Conservation (phyloP, 2,797 vertebrate genomes). For the Dendrocincla fuliginosa region DNA sequence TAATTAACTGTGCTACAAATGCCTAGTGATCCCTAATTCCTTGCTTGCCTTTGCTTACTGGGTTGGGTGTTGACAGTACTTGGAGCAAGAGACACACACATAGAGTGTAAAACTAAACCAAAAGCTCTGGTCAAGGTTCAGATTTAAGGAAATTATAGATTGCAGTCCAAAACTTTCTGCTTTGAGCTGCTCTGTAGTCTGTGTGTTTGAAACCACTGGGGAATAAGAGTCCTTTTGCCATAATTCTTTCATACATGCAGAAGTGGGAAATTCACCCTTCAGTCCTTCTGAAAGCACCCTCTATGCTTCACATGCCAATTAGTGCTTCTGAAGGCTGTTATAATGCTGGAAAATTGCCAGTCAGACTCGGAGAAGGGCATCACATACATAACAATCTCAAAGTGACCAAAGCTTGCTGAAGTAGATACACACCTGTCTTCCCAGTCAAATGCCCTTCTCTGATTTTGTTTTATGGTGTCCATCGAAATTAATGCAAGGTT, state of each 20-base stretch:
- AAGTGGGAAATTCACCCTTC: neutral
- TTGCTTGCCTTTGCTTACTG: constrained; percentile 11
- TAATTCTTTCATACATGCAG: neutral
- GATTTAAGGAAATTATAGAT: constrained; percentile 30
- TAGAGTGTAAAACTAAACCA: constrained; percentile 6
- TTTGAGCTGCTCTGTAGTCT: neutral
- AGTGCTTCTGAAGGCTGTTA: neutral
- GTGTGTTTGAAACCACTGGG: neutral
- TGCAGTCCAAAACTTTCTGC: neutral
- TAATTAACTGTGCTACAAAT: constrained; percentile 5
- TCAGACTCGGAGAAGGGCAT: neutral
- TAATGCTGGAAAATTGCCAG: neutral
- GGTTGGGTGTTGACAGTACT: constrained; percentile 44
- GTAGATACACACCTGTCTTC: neutral
- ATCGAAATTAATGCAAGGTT: neutral
- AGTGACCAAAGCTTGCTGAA: neutral
- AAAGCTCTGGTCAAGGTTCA: constrained; percentile 24
- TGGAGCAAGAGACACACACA: neutral
- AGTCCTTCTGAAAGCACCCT: neutral
- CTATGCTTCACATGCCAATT: neutral
- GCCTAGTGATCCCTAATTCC: neutral
- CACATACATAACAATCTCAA: neutral
- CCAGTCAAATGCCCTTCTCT: neutral
- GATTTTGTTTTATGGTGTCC: neutral
- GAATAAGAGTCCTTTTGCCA: neutral